phyloP scores from a whole-genome alignment of 2,888 invertebrate genomes.

The Scotopteryx bipunctaria region DNA sequence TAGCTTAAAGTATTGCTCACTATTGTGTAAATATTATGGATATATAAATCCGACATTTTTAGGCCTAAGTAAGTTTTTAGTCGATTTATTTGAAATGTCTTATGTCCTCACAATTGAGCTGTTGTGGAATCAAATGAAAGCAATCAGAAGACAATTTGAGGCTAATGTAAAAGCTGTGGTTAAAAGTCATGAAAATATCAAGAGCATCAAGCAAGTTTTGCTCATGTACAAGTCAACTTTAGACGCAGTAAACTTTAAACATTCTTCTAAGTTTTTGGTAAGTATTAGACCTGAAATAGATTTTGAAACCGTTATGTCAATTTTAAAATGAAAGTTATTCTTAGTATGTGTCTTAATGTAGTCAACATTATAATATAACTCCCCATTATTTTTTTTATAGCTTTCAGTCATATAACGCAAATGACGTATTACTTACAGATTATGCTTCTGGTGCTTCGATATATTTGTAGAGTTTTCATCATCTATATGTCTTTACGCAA shows the following conservation, averaged over 20 bases:
- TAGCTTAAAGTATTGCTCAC: neutral
- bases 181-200: neutral
- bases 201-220: neutral
- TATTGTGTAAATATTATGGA: neutral
- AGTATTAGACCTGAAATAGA: neutral
- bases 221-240: neutral
- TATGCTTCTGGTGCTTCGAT: too few relatives aligned
- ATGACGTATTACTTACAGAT: too few relatives aligned
- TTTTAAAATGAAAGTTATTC: too few relatives aligned
- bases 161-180: neutral
- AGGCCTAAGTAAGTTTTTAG: neutral
- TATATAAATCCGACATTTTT: neutral
- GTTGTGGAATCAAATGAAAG: neutral
- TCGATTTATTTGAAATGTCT: neutral
- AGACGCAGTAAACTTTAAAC: neutral
- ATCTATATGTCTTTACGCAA: too few relatives aligned
- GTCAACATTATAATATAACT: too few relatives aligned
- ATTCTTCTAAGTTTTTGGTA: neutral
- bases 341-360: too few relatives aligned
- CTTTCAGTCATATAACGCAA: too few relatives aligned
- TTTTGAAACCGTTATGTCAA: neutral
- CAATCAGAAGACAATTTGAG: neutral
- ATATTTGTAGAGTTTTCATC: too few relatives aligned
- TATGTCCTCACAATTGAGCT: neutral
- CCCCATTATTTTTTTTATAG: too few relatives aligned